Base-by-base conservation (phyloP, 2,888 invertebrate genomes). In the Cenopis cana region DNA sequence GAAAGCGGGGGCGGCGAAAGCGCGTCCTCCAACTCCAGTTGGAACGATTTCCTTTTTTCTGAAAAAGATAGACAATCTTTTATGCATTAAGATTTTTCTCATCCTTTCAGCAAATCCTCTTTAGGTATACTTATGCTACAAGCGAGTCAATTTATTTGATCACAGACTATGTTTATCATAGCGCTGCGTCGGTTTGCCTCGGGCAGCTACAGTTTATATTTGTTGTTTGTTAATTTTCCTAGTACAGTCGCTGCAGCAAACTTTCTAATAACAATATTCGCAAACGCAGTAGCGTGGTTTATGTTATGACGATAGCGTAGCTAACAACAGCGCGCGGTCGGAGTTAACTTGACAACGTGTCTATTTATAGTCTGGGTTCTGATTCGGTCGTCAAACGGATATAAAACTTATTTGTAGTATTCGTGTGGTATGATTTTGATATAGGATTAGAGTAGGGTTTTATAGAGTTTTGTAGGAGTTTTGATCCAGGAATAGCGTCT, bases 1-100 rank as follows among this genome's bases (percentile, higher is more conserved):
- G 97, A 97, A 78, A 97, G 94, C 14, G 97, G 97, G 5, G 97
- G 97, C 55, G 97, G 96, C 50, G 96, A 94, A 61, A 96, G 88
- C 70, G 95, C 94, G 74, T 96, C 95, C 82, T 95, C 95, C 81
- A 95, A 87, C 77, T 95, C 95, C 83, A 95, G 90, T 82, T 94
- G 94, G 80, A 95, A 94, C 77, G 95, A 95, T 85, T 94, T 94
- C 82, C 94, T 90, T 81, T 93, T 93, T 78, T 89, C 89, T 89
- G 89, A 55, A 85, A 85, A 80, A 17, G 41, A 41, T 46, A 49
- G 46, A 46, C 29, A 60, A 60, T 56, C 3, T 6, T 24, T 41
- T 20, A 20, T 41, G 41, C 11, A 20, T 36, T 1, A 18, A 20
- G 14, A 6, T 9, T 6, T 24, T 17, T 8, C 14, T 33, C 14